These are phyloP conservation scores for Autographa gamma DNA, from an alignment of 2,888 invertebrate species.

Conservation along the genomic window DNA sequence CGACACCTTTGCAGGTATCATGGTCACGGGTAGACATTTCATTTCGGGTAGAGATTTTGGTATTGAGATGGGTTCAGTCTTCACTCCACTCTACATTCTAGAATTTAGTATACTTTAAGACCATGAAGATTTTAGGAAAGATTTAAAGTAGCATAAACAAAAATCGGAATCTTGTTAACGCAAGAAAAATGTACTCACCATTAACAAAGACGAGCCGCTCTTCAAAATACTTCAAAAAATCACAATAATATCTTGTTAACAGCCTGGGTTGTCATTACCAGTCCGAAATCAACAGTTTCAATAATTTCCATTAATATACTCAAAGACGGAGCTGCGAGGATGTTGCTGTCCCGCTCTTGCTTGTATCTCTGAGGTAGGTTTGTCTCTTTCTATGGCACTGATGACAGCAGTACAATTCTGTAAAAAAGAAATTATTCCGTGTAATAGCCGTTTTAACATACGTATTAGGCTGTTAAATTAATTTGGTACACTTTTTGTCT, in stretches of 20 bases:
- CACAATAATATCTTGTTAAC: constrained; percentile 47
- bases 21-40: no score
- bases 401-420: constrained; percentile 32
- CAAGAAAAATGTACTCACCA: constrained; percentile 61
- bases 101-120: no score
- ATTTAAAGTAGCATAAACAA: no score
- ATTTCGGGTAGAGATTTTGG: no score
- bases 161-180: no score
- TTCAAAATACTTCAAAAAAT: constrained; percentile 47
- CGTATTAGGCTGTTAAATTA: not conserved
- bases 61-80: no score
- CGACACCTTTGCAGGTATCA: no score
- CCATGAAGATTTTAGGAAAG: no score
- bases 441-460: constrained; percentile 3
- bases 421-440: constrained; percentile 34
- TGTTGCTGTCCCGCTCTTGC: constrained; percentile 46
- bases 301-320: constrained; percentile 60
- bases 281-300: constrained; percentile 21
- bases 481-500: constrained; percentile 2
- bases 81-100: no score
- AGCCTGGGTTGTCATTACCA: constrained; percentile 54
- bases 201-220: constrained; percentile 59
- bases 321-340: constrained; percentile 22
- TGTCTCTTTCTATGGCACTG: constrained; percentile 30
- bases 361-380: constrained; percentile 16